phyloP scores from a whole-genome alignment of 2,888 invertebrate genomes.

The Uropetala carovei region DNA sequence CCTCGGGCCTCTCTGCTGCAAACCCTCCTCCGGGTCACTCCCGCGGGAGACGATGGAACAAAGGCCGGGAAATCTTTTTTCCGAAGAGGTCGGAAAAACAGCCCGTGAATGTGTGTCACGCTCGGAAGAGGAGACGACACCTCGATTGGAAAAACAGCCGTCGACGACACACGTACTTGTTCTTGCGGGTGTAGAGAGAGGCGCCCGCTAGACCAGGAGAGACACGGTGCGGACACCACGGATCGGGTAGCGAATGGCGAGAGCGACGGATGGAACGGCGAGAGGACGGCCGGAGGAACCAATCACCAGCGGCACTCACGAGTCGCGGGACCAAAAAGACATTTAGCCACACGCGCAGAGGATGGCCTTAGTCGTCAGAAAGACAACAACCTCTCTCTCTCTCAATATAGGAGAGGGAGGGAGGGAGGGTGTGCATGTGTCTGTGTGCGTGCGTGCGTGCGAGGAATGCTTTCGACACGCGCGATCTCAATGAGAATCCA shows the following conservation, averaged over 20 bases:
- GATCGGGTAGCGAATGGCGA: not conserved
- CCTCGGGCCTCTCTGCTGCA: not conserved
- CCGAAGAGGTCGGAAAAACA: not conserved
- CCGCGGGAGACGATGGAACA: no score
- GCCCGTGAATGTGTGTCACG: not conserved
- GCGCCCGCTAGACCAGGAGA: not conserved
- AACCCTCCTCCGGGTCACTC: not conserved
- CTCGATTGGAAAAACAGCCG: not conserved
- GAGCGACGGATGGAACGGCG: constrained; percentile 6
- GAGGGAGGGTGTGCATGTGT: not conserved
- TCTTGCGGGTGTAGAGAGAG: no score
- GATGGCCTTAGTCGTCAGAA: not conserved
- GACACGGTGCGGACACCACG: not conserved
- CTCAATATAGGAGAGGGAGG: no score
- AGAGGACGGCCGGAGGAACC: not conserved
- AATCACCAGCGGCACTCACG: not conserved
- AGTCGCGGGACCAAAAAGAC: not conserved
- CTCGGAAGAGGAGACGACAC: not conserved
- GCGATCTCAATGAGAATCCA: constrained; percentile 25
- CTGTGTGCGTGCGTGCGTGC: not conserved
- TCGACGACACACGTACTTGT: no score
- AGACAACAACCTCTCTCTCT: constrained; percentile 25
- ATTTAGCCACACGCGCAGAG: not conserved
- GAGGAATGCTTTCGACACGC: not conserved
- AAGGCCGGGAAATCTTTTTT: no score